phyloP scores from a whole-genome alignment of 2,113 vertebrate species.

The Talpa occidentalis region DNA sequence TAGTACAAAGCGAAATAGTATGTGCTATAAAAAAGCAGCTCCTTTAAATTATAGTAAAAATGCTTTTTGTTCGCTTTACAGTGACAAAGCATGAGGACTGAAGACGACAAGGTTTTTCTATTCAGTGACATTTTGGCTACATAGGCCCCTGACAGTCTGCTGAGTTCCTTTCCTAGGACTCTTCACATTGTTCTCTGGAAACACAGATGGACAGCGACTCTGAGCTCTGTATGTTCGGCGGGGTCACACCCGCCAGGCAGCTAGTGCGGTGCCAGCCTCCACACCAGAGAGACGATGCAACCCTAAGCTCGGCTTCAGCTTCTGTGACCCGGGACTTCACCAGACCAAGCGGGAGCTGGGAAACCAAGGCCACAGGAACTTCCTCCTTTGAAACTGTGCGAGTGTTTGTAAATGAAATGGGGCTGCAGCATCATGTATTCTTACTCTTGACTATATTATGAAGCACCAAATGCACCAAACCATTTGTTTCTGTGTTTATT shows the following conservation, averaged over 20 bases:
- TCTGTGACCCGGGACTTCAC: constrained; percentile 79
- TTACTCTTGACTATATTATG: constrained; percentile 80
- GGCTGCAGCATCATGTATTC: constrained; percentile 82
- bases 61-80: constrained; percentile 83
- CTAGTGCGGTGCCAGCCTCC: constrained; percentile 66
- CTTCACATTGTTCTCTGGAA: constrained; percentile 77
- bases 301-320: constrained; percentile 52
- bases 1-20: constrained; percentile 90
- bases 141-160: constrained; percentile 82
- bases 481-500: constrained; percentile 5
- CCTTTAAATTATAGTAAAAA: constrained; percentile 89
- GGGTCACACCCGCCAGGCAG: constrained; percentile 64
- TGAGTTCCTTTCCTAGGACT: constrained; percentile 67
- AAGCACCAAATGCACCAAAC: constrained; percentile 83
- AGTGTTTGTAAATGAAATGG: constrained; percentile 79
- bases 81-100: constrained; percentile 85
- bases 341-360: constrained; percentile 77
- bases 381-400: constrained; percentile 81
- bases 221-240: constrained; percentile 68
- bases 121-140: constrained; percentile 86
- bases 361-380: constrained; percentile 82
- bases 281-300: not conserved
- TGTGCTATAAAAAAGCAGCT: constrained; percentile 91
- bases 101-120: constrained; percentile 83
- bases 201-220: constrained; percentile 32